Percentiles rank a stretch among this genome's conserved stretches.
phyloP scores from a whole-genome alignment of 1,140 invertebrate genomes.

The Saccostrea echinata region DNA sequence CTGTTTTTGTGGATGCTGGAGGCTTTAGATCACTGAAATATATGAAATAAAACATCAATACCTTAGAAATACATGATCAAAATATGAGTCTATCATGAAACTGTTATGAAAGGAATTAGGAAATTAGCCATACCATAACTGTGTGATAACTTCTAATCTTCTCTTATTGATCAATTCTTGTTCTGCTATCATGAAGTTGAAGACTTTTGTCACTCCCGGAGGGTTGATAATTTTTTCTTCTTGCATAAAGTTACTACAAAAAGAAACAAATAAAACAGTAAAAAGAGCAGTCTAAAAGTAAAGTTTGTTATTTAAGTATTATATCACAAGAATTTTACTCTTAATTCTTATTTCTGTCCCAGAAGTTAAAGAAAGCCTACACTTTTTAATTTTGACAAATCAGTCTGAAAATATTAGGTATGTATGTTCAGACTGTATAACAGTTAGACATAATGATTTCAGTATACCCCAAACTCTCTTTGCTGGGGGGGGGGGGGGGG shows the following conservation, averaged over 20 bases:
- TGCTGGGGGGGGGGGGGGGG: too few relatives aligned
- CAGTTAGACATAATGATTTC: too few relatives aligned
- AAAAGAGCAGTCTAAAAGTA: too few relatives aligned
- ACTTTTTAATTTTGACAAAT: too few relatives aligned
- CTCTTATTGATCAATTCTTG: slow-evolving; percentile 73
- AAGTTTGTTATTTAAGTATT: too few relatives aligned
- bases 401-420: too few relatives aligned
- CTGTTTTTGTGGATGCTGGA: slow-evolving; percentile 77
- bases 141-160: slow-evolving; percentile 71
- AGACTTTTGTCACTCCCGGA: slow-evolving; percentile 63
- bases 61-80: background rate
- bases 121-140: slow-evolving; percentile 65
- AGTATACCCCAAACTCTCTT: too few relatives aligned
- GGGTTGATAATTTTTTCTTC: slow-evolving; percentile 71
- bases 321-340: too few relatives aligned
- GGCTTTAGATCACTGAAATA: slow-evolving; percentile 75
- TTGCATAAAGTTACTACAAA: slow-evolving; percentile 74
- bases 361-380: too few relatives aligned
- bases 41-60: slow-evolving; percentile 3
- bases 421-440: too few relatives aligned
- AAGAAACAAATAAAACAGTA: background rate
- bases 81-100: background rate
- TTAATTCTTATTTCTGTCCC: too few relatives aligned
- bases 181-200: slow-evolving; percentile 68
- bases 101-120: background rate